Base-by-base conservation (phyloP, 2,797 vertebrate species). In the Cuculus canorus region DNA sequence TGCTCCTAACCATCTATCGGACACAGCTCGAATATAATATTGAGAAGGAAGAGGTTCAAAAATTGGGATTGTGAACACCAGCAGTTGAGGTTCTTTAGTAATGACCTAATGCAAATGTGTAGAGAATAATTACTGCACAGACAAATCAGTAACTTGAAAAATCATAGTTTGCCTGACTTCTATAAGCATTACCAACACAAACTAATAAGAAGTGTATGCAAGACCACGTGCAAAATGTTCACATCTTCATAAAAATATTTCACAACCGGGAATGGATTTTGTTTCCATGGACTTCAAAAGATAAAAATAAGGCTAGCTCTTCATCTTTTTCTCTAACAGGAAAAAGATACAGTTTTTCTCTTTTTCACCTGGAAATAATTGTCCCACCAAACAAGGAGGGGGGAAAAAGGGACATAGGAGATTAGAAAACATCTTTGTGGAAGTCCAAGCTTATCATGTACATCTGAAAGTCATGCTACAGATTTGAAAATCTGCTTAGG, bases 21-120 rank as follows among this genome's bases (percentile, higher is more conserved):
- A 99, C 72, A 99, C 99, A 10, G 98, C 99, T 82, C 98, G 98
- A 92, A 99, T 99, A 94, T 99, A 99, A 98, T 99, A 99, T 85
- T 99, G 99, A 19, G 99, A 99, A 72, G 99, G 99, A 93, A 99
- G 93, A 23, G 99, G 99, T 97, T 99, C 99, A 96, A 99, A 99
- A 97, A 99, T 99, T 37, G 99, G 99, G 88, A 99, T 99, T 96
- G 99, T 99, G 97, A 99, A 99, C 15, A 99, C 98, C 32, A 99
- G 91, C 86, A 99, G 97, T 92, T 99, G 99, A 53, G 98, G 97
- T 97, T 99, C 99, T 91, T 96, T 98, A 70, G 96, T 97, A 92
- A 99, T 98, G 88, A 99, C 99, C 99, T 99, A 97, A 76, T 39
- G 37, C 60, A 95, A 95, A 97, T 1, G 63, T 35, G 30, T 25